phyloP scores from a whole-genome alignment of 2,888 invertebrate genomes.

The Xylota segnis region DNA sequence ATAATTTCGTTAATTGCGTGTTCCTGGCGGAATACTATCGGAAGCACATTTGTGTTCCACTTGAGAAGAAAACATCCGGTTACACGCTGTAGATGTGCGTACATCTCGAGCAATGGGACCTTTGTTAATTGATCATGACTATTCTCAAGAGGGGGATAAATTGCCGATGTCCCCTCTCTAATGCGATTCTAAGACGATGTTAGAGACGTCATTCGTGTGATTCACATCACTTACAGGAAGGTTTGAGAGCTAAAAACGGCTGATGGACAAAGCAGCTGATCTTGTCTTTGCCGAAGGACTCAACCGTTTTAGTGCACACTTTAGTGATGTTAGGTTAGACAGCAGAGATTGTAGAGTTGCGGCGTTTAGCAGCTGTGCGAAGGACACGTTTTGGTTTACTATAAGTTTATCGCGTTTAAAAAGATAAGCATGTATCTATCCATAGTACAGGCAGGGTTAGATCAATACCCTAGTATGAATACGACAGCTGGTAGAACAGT shows the following conservation, averaged over 20 bases:
- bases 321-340: too few relatives aligned
- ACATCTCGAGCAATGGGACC: neutral
- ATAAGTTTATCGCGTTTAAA: too few relatives aligned
- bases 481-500: too few relatives aligned
- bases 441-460: too few relatives aligned
- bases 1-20: constrained; percentile 17
- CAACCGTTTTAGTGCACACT: too few relatives aligned
- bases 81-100: neutral
- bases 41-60: neutral
- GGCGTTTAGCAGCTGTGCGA: too few relatives aligned
- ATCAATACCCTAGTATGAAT: too few relatives aligned
- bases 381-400: too few relatives aligned
- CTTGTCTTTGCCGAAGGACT: too few relatives aligned
- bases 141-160: constrained; percentile 14
- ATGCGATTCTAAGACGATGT: neutral
- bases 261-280: neutral
- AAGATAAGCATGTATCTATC: too few relatives aligned
- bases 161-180: neutral
- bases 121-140: constrained; percentile 19
- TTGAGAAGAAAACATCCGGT: constrained; percentile 43
- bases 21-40: neutral
- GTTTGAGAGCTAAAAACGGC: neutral
- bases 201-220: neutral
- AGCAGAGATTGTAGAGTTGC: too few relatives aligned
- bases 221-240: neutral